Conservation (phyloP, 2,888 invertebrate genomes). For the Zygothrica quintamaculata region DNA sequence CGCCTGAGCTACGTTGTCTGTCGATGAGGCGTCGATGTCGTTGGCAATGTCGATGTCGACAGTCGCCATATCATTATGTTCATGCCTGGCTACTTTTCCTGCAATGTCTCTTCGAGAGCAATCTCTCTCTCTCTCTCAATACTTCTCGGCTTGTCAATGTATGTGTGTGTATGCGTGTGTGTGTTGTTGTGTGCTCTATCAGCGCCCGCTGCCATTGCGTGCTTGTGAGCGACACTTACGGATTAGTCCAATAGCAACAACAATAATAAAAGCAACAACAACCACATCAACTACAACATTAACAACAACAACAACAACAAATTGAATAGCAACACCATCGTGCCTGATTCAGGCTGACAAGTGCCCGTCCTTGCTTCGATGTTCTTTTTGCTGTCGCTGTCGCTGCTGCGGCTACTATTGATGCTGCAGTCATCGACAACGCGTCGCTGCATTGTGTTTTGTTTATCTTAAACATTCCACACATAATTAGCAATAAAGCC, state of each 20-base stretch:
- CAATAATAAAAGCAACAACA: constrained; percentile 31
- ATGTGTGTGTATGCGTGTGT: constrained; percentile 51
- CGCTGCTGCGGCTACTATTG: constrained; percentile 31
- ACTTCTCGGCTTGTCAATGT: constrained; percentile 21
- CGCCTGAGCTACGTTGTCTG: constrained; percentile 31
- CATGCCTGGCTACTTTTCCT: constrained; percentile 28
- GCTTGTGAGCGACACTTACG: constrained; percentile 77
- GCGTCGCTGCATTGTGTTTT: constrained; percentile 66
- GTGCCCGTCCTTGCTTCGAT: constrained; percentile 61
- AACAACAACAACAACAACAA: constrained; percentile 21
- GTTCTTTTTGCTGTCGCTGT: constrained; percentile 65
- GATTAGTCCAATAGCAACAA: constrained; percentile 69
- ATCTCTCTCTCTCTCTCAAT: constrained; percentile 11
- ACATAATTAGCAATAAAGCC: constrained; percentile 76
- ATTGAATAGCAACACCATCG: constrained; percentile 20
- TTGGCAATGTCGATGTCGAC: too few species aligned
- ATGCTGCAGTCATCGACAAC: constrained; percentile 17
- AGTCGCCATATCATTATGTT: constrained; percentile 65
- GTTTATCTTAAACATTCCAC: constrained; percentile 79
- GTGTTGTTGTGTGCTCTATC: constrained; percentile 72
- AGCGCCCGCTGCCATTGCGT: constrained; percentile 71
- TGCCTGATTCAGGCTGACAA: constrained; percentile 53
- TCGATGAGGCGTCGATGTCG: constrained; percentile 75
- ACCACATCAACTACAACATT: constrained; percentile 20
- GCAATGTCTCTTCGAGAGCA: constrained; percentile 21